Evolutionary conservation across 92 coral and sea anemone species (phyloP), one percentile per base, ranked within the genome.

Genomic region (Anthopleura xanthogrammica): DNA sequence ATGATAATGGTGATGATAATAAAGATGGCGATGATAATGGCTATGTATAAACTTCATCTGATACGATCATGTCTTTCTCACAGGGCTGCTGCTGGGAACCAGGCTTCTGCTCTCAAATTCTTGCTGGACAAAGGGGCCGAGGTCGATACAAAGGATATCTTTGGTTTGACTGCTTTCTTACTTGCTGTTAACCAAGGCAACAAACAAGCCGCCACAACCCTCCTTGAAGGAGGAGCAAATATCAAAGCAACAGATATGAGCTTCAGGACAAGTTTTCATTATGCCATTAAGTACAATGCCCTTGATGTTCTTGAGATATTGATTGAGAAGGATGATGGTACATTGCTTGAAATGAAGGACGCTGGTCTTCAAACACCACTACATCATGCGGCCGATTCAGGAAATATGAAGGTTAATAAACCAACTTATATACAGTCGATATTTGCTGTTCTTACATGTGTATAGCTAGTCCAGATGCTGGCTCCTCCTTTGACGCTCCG

Each of bases 191-290:
- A 77, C 70, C 65, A 82, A 24, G 90, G 86, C 52, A 62, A 60
- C 16, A 89, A 80, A 56, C 91, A 91, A 64, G 90, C 89, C 0
- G 97, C 89, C 3, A 78, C 64, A 19, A 29, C 88, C 40, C 85
- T 93, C 48, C 80, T 93, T 40, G 87, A 93, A 12, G 77, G 77
- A 19, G 97, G 97, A 12, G 95, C 97, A n/a, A 77, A 91, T 79
- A 64, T 91, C 43, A 83, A 83, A 16, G 91, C 93, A 1, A 39
- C 56, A 5, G 91, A 92, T 57, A 62, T 88, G 6, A 17, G 16
- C 5, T 76, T 55, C 6, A 77, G 76, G 66, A 89, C 91, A 75
- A 72, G 90, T 40, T 83, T 93, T 79, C 97, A 93, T 79, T 66
- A 89, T 40, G 97, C 95, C 3, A 93, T 89, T 11, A 77, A 41